Evolutionary conservation across 1,140 invertebrate genomes (phyloP).

Genomic region (Ceratina japonica): DNA sequence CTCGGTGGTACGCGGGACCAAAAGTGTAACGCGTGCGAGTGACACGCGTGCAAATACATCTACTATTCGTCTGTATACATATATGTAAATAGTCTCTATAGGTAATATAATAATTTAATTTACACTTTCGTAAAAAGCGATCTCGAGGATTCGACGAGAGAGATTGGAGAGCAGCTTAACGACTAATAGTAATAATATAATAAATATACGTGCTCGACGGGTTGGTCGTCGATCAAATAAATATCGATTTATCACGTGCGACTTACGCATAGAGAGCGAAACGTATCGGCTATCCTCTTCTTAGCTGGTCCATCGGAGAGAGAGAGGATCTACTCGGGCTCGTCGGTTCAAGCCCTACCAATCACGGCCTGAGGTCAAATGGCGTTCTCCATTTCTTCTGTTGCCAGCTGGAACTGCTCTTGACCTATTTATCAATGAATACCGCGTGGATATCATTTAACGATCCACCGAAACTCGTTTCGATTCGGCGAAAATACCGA

Average conservation of each 20-base stretch:
- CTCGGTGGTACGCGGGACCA: no score
- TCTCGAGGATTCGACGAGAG: constrained; percentile 52
- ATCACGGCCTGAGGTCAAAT: constrained; percentile 79
- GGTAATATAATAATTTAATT: constrained; percentile 2
- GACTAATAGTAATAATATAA: no score
- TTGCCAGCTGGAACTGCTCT: constrained; percentile 89
- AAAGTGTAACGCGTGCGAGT: background rate
- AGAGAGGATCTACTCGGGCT: background rate
- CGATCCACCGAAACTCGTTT: background rate
- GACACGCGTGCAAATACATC: background rate
- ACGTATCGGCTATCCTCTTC: background rate
- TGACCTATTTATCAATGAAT: constrained; percentile 82
- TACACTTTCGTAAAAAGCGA: constrained; percentile 19
- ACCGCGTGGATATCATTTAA: constrained; percentile 21
- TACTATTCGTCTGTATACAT: background rate
- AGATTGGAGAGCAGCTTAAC: constrained; percentile 32
- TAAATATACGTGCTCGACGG: constrained; percentile 34
- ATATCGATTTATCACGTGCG: constrained; percentile 44
- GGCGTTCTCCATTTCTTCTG: constrained; percentile 87
- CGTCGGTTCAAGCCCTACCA: constrained; percentile 48
- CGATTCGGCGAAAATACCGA: background rate
- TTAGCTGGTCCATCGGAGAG: constrained; percentile 2
- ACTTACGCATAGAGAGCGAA: constrained; percentile 23
- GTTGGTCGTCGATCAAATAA: constrained; percentile 18
- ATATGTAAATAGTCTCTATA: constrained; percentile 1